Percentiles rank a stretch among this genome's conserved stretches.
These are phyloP conservation scores for Schrankia costaestrigalis DNA, from an alignment of 2,888 invertebrate species.

Conservation along the genomic window DNA sequence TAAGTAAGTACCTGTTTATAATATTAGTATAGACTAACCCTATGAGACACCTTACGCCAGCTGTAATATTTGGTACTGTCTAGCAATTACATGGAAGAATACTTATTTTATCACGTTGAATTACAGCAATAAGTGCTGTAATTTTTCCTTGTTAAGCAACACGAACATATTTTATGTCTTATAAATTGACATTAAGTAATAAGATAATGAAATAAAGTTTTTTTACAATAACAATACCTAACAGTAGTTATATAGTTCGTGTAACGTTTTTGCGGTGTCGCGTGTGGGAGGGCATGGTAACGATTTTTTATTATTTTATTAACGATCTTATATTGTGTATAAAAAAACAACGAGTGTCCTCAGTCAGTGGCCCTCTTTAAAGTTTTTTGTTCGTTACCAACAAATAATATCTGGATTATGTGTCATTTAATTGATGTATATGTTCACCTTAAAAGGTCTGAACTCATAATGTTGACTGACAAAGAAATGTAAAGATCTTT, in stretches of 20 bases:
- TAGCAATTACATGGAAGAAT: no score
- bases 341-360: constrained; percentile 17
- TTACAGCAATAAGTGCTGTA: no score
- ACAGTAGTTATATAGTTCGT: not conserved
- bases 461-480: constrained; percentile 4
- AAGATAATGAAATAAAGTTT: not conserved
- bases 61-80: no score
- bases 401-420: constrained; percentile 20
- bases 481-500: constrained; percentile 6
- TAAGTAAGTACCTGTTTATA: no score
- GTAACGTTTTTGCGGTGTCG: constrained; percentile 9
- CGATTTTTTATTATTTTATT: constrained; percentile 15
- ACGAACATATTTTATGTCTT: no score
- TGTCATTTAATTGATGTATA: constrained; percentile 18
- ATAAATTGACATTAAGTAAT: no score
- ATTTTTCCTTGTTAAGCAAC: no score
- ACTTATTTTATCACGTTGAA: no score
- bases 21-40: no score
- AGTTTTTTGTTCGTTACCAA: constrained; percentile 22
- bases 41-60: no score
- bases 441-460: constrained; percentile 9
- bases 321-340: constrained; percentile 15
- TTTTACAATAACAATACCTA: no score
- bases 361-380: constrained; percentile 2
- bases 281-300: constrained; percentile 24